Conservation (phyloP, 2,888 invertebrate genomes). For the Ditula angustiorana region DNA sequence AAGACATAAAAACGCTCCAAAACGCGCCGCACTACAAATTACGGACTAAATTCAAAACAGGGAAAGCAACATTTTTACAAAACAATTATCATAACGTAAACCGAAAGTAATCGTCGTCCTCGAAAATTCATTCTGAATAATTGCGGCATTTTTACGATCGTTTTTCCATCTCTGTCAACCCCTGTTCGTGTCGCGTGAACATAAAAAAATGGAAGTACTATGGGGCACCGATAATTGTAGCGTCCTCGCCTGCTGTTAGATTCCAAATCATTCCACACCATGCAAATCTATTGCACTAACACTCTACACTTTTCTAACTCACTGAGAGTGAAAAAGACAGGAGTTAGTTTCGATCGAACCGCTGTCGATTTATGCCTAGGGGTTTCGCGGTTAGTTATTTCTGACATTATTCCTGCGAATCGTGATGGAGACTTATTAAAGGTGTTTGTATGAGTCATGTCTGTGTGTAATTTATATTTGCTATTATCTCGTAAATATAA, state of each 20-base stretch:
- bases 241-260: slow-evolving; percentile 13
- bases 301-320: slow-evolving; percentile 1
- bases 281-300: slow-evolving; percentile 18
- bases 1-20: slow-evolving; percentile 26
- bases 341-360: slow-evolving; percentile 3
- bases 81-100: slow-evolving; percentile 40
- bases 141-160: slow-evolving; percentile 39
- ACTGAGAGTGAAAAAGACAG: slow-evolving; percentile 4
- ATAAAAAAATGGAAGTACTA: slow-evolving; percentile 34
- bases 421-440: slow-evolving; percentile 43
- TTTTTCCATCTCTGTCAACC: slow-evolving; percentile 34
- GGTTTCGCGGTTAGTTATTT: slow-evolving; percentile 41
- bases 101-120: slow-evolving; percentile 34
- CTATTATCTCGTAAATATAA: slow-evolving; percentile 18
- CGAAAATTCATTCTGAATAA: slow-evolving; percentile 37
- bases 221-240: slow-evolving; percentile 30
- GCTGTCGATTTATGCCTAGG: not conserved
- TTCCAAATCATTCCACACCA: slow-evolving; percentile 6
- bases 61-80: slow-evolving; percentile 35
- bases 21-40: slow-evolving; percentile 29
- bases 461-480: slow-evolving; percentile 33
- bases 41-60: slow-evolving; percentile 18
- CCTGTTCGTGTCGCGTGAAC: slow-evolving; percentile 31
- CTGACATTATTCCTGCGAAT: slow-evolving; percentile 40
- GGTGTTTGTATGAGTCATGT: slow-evolving; percentile 40